These are phyloP conservation scores for Montipora sp. DNA, from an alignment of 64 coral and sea anemone species.

Conservation along the genomic window DNA sequence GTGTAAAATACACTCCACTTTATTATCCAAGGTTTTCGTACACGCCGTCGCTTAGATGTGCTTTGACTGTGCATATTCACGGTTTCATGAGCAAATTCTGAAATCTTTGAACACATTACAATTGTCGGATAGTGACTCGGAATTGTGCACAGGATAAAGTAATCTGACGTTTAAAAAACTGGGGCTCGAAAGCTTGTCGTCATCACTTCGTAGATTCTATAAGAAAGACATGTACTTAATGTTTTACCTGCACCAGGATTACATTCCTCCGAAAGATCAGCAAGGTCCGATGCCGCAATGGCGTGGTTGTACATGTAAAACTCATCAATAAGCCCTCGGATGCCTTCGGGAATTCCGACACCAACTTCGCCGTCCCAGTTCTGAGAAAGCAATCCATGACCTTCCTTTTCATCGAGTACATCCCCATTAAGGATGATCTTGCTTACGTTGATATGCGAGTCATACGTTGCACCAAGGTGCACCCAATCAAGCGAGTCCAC, in stretches of 20 bases:
- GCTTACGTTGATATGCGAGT: slow-evolving; percentile 79
- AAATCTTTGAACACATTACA: too few species aligned
- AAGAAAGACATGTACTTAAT: background rate
- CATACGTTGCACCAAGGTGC: slow-evolving; percentile 91
- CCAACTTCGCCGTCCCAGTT: slow-evolving; percentile 89
- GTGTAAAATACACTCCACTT: too few species aligned
- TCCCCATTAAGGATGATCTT: slow-evolving; percentile 91
- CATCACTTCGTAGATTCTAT: background rate
- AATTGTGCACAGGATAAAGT: too few species aligned
- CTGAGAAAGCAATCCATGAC: slow-evolving; percentile 82
- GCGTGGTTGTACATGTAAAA: slow-evolving; percentile 96
- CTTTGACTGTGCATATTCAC: too few species aligned
- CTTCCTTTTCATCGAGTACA: slow-evolving; percentile 82
- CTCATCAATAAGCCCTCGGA: slow-evolving; percentile 87
- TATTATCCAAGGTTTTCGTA: too few species aligned
- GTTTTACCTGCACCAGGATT: slow-evolving; percentile 77
- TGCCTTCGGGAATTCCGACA: slow-evolving; percentile 78
- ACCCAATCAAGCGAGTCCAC: slow-evolving; percentile 82
- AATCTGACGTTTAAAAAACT: background rate
- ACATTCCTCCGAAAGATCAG: slow-evolving; percentile 81
- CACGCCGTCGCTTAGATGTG: too few species aligned
- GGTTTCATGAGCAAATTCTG: too few species aligned
- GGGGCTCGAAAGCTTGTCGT: background rate
- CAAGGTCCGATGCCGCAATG: slow-evolving; percentile 81
- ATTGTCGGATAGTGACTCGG: too few species aligned